Conservation (phyloP, 2,888 invertebrate genomes). For the Lasius platythorax region DNA sequence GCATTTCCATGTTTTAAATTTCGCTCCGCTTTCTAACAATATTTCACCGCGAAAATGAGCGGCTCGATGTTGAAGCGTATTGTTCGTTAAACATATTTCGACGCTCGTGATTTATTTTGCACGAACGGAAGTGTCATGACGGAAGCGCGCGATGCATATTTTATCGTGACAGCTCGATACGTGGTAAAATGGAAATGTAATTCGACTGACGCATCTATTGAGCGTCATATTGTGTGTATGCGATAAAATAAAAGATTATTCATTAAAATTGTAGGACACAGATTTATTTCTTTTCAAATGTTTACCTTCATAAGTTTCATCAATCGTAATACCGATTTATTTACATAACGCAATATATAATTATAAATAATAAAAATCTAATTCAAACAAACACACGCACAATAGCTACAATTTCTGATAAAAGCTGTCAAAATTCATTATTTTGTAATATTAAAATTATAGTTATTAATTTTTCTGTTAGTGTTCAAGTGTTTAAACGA, state of each 20-base stretch:
- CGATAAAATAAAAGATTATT: constrained; percentile 30
- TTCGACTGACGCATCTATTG: constrained; percentile 48
- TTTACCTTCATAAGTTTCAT: neutral
- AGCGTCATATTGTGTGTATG: constrained; percentile 14
- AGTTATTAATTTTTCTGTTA: neutral
- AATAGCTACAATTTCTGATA: neutral
- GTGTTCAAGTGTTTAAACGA: neutral
- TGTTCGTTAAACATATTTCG: constrained; percentile 55
- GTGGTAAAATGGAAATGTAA: constrained; percentile 47
- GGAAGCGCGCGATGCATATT: constrained; percentile 40
- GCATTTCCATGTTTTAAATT: constrained; percentile 32
- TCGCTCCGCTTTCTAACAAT: constrained; percentile 40
- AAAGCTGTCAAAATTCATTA: neutral
- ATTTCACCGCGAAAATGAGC: constrained; percentile 51
- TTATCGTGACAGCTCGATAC: constrained; percentile 47
- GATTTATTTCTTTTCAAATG: constrained; percentile 6
- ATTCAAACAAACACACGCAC: neutral
- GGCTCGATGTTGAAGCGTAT: constrained; percentile 46
- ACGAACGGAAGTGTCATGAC: constrained; percentile 48
- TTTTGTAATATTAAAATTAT: constrained; percentile 12
- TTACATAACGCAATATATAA: neutral
- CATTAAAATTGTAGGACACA: constrained; percentile 2
- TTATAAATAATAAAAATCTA: neutral
- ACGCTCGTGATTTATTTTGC: constrained; percentile 47
- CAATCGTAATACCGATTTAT: neutral